Percentiles rank a stretch among this genome's conserved stretches.
phyloP scores from a whole-genome alignment of 2,888 invertebrate genomes.

The Ennomos fuscantarius region DNA sequence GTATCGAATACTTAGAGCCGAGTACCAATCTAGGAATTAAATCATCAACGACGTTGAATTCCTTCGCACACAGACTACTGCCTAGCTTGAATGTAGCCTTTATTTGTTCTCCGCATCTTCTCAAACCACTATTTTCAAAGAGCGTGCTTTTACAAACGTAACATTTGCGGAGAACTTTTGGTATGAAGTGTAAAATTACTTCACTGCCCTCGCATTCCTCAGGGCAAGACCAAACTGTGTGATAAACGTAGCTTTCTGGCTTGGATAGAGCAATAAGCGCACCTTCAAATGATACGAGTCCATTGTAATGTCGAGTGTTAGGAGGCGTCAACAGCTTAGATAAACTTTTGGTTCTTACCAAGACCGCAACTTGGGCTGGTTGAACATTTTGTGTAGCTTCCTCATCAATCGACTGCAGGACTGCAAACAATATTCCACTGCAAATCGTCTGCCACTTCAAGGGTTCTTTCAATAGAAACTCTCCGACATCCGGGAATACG shows the following conservation, averaged over 20 bases:
- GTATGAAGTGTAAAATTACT: conserved; percentile 67
- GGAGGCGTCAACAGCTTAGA: conserved; percentile 47
- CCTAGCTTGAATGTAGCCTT: conserved; percentile 59
- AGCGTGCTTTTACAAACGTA: conserved; percentile 63
- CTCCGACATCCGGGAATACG: conserved; percentile 56
- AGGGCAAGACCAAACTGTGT: conserved; percentile 78
- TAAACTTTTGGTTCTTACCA: conserved; percentile 60
- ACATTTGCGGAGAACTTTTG: conserved; percentile 71
- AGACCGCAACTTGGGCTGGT: conserved; percentile 61
- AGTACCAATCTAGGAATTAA: conserved; percentile 59
- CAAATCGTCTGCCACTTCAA: conserved; percentile 59
- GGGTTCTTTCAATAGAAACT: conserved; percentile 66
- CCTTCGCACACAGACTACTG: conserved; percentile 50
- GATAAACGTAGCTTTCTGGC: conserved; percentile 64
- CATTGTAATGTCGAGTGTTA: conserved; percentile 52
- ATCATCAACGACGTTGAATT: conserved; percentile 63
- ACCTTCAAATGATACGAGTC: conserved; percentile 60
- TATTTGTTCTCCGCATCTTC: conserved; percentile 72
- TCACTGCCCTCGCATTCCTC: conserved; percentile 77
- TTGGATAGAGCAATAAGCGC: conserved; percentile 62
- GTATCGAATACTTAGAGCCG: conserved; percentile 59
- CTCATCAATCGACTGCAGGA: conserved; percentile 55
- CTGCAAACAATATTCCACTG: conserved; percentile 66
- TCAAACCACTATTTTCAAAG: conserved; percentile 72
- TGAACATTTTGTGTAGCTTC: conserved; percentile 47